These are phyloP conservation scores for Lordiphosa fenestrarum DNA, from an alignment of 2,888 invertebrate genomes.

Conservation along the genomic window DNA sequence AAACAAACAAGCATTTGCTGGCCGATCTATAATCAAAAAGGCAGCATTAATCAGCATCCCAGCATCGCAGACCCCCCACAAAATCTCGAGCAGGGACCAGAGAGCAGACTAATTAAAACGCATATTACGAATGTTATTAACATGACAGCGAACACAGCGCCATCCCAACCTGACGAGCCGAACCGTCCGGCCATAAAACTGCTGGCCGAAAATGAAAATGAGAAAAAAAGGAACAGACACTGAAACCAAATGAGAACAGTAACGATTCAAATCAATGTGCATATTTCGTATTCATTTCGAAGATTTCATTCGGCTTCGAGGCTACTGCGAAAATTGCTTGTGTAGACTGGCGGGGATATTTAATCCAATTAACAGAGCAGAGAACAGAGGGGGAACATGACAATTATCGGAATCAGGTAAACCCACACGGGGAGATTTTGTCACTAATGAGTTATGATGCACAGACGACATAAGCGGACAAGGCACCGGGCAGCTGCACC, in stretches of 20 bases:
- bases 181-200: slow-evolving; percentile 47
- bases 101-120: slow-evolving; percentile 64
- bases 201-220: slow-evolving; percentile 1
- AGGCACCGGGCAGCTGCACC: slow-evolving; percentile 38
- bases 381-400: slow-evolving; percentile 29
- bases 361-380: slow-evolving; percentile 68
- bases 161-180: slow-evolving; percentile 36
- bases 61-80: slow-evolving; percentile 31
- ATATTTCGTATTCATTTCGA: slow-evolving; percentile 62
- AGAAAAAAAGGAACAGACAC: slow-evolving; percentile 4
- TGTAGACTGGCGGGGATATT: slow-evolving; percentile 55
- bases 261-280: slow-evolving; percentile 70
- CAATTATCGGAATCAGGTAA: slow-evolving; percentile 72
- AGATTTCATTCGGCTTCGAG: slow-evolving; percentile 34
- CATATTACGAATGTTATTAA: slow-evolving; percentile 74
- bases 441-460: slow-evolving; percentile 77
- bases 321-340: slow-evolving; percentile 57
- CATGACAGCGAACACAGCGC: slow-evolving; percentile 73
- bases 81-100: slow-evolving; percentile 1
- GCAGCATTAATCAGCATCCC: slow-evolving; percentile 47
- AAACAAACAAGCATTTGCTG: slow-evolving; percentile 31
- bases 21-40: slow-evolving; percentile 48
- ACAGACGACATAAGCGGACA: slow-evolving; percentile 61
- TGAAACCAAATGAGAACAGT: slow-evolving; percentile 32
- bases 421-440: slow-evolving; percentile 70